Conservation (phyloP, 37 sponge, comb jelly and placozoan species). For the Haliclona indistincta region DNA sequence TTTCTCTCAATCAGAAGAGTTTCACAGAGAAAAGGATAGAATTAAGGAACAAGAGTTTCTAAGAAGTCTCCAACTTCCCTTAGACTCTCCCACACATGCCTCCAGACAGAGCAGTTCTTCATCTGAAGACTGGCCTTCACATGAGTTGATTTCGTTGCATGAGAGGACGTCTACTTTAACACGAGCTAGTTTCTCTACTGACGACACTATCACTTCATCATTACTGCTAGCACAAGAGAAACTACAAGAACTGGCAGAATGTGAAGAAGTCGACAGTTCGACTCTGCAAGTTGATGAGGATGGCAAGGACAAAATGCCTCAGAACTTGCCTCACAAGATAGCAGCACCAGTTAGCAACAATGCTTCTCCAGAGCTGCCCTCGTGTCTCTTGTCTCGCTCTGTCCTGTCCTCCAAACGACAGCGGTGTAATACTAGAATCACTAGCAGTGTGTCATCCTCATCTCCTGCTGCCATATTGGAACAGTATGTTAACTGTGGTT, state of each 20-base stretch:
- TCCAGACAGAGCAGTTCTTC: too few relatives aligned
- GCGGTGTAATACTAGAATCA: background rate
- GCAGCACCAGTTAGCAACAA: background rate
- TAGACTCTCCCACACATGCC: too few relatives aligned
- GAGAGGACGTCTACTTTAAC: too few relatives aligned
- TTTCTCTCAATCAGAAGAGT: too few relatives aligned
- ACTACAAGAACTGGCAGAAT: conserved; percentile 35
- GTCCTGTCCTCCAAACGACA: background rate
- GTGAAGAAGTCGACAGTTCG: background rate
- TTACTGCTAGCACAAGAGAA: conserved; percentile 27
- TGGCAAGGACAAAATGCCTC: background rate
- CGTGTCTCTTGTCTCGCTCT: background rate
- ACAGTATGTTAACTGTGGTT: conserved; percentile 36
- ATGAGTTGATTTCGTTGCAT: too few relatives aligned
- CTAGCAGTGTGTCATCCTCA: background rate
- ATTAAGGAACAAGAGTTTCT: too few relatives aligned
- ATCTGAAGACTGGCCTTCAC: too few relatives aligned
- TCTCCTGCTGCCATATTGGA: conserved; percentile 57
- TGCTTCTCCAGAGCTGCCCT: background rate
- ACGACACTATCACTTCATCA: too few relatives aligned
- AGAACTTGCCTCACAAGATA: background rate
- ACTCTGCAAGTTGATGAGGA: background rate
- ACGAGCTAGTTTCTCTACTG: too few relatives aligned
- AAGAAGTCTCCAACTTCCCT: too few relatives aligned
- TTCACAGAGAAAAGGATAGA: too few relatives aligned